Evolutionary conservation across 2,113 vertebrate species (phyloP), one percentile per base, ranked within the genome.

Genomic region (Riparia riparia): DNA sequence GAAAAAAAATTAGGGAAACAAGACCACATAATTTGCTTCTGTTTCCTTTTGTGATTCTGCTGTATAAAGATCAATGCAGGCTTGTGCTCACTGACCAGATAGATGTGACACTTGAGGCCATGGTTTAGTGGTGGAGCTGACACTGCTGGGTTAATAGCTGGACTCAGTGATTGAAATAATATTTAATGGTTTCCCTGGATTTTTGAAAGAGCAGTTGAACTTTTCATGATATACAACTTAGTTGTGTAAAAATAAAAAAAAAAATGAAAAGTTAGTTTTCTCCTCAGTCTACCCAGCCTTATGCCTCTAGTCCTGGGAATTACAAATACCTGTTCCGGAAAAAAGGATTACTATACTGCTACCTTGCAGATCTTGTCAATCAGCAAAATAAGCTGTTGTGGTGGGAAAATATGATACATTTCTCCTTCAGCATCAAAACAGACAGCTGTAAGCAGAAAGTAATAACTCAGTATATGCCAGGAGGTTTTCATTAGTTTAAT

Each of bases 401-500:
- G 47, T 93, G 42, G 51, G 17, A 91, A 93, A 86, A 74, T 65
- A 53, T 4, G 47, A 79, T 84, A 57, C 82, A 82, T 26, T 86
- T 88, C 49, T 91, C 58, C 17, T 76, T 28, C 71, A 86, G 24
- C 42, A 73, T 86, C 57, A 80, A 37, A 86, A 77, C 29, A 93
- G 68, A 86, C 49, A 93, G 64, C 45, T 92, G 54, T 94, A 76
- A 93, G 66, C 39, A 78, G 26, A 64, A 65, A 85, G 53, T 44
- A 81, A 51, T 92, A 91, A 88, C 90, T 84, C 41, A 58, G 51
- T 63, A 26, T 14, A 22, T 56, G 28, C 89, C 73, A 61, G 54
- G 47, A 90, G 76, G 61, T 95, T 94, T 95, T 90, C 34, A 84
- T 95, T 94, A 88, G n/a, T 60, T 86, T 90, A 94, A 76, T 94